Evolutionary conservation across 2,797 vertebrate species (phyloP).

Genomic region (Trachurus trachurus): DNA sequence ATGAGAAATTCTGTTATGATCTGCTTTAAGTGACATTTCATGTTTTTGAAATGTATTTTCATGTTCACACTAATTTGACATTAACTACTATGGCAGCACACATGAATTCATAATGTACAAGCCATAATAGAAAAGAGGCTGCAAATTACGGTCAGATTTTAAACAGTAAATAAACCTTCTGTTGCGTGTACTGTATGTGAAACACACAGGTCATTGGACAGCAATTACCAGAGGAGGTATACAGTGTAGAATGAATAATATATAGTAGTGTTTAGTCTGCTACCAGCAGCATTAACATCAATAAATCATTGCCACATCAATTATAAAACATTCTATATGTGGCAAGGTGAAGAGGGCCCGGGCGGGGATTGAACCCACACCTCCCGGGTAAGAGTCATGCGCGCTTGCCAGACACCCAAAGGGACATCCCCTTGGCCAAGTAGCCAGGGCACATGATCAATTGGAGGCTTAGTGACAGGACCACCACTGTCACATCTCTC

Average conservation of each 20-base stretch:
- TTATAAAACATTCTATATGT: constrained; percentile 36
- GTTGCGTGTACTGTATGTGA: neutral
- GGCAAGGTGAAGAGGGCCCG: too few species aligned
- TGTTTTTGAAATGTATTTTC: neutral
- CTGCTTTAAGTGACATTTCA: constrained; percentile 6
- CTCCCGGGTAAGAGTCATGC: too few species aligned
- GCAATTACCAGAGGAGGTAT: neutral
- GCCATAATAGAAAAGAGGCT: neutral
- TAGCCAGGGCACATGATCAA: too few species aligned
- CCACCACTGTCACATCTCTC: too few species aligned
- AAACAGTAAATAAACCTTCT: too few species aligned
- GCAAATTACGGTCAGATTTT: neutral
- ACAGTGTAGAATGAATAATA: constrained; percentile 37
- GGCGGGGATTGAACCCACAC: too few species aligned
- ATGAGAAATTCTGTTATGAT: neutral
- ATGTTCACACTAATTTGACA: neutral
- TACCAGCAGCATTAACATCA: constrained; percentile 30
- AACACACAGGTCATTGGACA: too few species aligned
- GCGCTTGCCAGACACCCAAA: too few species aligned
- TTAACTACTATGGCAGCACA: neutral
- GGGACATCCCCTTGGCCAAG: too few species aligned
- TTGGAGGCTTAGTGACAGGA: too few species aligned
- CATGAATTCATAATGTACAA: constrained; percentile 19
- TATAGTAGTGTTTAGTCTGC: constrained; percentile 26
- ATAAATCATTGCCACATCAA: constrained; percentile 51